phyloP scores from a whole-genome alignment of 2,113 vertebrate species.

The Salminus brasiliensis region DNA sequence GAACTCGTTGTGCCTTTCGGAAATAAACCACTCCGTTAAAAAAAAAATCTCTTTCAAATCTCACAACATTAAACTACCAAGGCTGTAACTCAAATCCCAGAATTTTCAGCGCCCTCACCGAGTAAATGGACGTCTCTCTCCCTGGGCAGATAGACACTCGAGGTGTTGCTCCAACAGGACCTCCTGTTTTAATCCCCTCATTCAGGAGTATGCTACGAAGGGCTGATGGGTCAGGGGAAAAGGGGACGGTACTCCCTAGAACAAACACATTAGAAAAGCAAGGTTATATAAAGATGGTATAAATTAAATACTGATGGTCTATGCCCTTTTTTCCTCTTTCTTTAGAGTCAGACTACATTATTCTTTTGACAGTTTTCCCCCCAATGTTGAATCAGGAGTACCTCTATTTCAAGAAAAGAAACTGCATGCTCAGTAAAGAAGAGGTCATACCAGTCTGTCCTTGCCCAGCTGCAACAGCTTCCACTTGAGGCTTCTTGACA shows the following conservation, averaged over 20 bases:
- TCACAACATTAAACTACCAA: neutral
- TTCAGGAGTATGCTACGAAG: slow-evolving; percentile 50
- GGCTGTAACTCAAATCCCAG: neutral
- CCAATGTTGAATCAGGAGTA: too few relatives aligned
- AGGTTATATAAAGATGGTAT: neutral
- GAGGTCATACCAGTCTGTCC: neutral
- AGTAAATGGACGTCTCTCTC: slow-evolving; percentile 52
- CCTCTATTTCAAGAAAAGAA: neutral
- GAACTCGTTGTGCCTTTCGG: slow-evolving; percentile 73
- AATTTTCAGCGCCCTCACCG: slow-evolving; percentile 29
- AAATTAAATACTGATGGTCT: neutral
- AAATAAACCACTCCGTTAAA: neutral
- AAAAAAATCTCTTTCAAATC: neutral
- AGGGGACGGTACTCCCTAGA: slow-evolving; percentile 34
- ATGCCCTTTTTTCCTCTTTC: too few relatives aligned
- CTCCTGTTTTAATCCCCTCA: slow-evolving; percentile 22
- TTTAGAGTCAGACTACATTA: too few relatives aligned
- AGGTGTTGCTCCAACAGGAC: slow-evolving; percentile 8
- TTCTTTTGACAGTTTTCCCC: too few relatives aligned
- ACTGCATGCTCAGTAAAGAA: neutral
- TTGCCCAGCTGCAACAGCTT: neutral
- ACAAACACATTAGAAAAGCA: neutral
- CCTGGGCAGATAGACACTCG: slow-evolving; percentile 37
- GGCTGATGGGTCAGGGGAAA: slow-evolving; percentile 44
- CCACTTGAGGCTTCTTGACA: slow-evolving; percentile 12